Percentiles rank a stretch among this genome's conserved stretches.
Conservation (phyloP, 2,888 invertebrate genomes). For the Atethmia centrago region DNA sequence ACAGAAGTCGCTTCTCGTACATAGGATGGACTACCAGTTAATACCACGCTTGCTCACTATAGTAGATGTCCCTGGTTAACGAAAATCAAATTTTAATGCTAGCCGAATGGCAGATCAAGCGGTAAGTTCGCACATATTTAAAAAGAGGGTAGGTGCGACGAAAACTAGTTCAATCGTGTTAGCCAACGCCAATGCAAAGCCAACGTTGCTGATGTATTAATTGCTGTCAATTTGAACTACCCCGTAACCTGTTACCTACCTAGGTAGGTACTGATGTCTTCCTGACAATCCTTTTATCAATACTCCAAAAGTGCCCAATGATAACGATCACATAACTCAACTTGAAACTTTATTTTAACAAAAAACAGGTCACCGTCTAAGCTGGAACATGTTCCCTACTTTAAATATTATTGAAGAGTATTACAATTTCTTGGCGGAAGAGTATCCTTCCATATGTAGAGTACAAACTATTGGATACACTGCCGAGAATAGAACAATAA, state of each 20-base stretch:
- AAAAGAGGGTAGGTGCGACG: background rate
- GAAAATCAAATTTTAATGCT: too few relatives aligned
- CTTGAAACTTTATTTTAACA: background rate
- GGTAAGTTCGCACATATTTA: too few relatives aligned
- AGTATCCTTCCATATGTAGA: slow-evolving; percentile 72
- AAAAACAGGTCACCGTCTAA: slow-evolving; percentile 72
- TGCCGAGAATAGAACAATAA: slow-evolving; percentile 69
- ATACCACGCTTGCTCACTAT: background rate
- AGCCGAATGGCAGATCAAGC: too few relatives aligned
- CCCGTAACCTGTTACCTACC: background rate
- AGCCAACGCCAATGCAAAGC: too few relatives aligned
- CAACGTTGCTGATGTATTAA: too few relatives aligned
- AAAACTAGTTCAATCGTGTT: background rate
- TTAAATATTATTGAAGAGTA: slow-evolving; percentile 72
- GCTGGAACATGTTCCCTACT: slow-evolving; percentile 72
- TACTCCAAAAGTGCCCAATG: background rate
- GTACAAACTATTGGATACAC: slow-evolving; percentile 70
- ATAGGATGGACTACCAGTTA: background rate
- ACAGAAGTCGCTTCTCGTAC: too few relatives aligned
- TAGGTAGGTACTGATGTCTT: background rate
- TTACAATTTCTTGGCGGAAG: slow-evolving; percentile 65
- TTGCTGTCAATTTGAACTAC: background rate
- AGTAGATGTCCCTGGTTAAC: too few relatives aligned
- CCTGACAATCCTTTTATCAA: background rate
- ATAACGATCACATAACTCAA: background rate